Evolutionary conservation across 1,140 invertebrate species (phyloP), one percentile per base, ranked within the genome.

Genomic region (Limonius californicus): DNA sequence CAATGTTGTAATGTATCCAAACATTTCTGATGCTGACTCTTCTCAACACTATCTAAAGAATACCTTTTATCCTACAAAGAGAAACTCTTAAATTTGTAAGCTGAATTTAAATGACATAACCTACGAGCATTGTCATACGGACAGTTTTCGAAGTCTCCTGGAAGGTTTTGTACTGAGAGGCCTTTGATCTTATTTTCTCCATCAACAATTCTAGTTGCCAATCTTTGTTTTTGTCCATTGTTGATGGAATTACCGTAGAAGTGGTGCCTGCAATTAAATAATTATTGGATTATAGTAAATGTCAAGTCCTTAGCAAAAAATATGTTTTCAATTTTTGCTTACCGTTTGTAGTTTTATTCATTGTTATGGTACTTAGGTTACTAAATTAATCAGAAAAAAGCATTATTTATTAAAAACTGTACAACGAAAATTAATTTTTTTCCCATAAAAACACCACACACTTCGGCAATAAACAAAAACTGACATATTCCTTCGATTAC

Each of bases 1-100:
- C 91, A 93, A 74, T 95, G 90, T 75, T 98, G 95, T 59, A 98
- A 79, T 39, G 89, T 90, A 75, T 98, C 94, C 47, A 98, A 79
- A 76, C 92, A 95, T 79, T 90, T 89, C 76, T 96, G 93, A 50
- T 97, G 78, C 58, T 91, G 89, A 68, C 82, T 84, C 73, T 91
- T 87, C 70, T 97, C 94, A 23, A 87, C 83, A 69, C 83, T 88
- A 67, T 97, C 93, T 16, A 92, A 80, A 15, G 87, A 85, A 78
- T 87, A 93, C 64, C 86, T 80, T 77, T 91, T 95, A 75, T 92
- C 94, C 90, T 93, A 67, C 21, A 77, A 74, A 55, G 55, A 58
- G n/a, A 42, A 20, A 39, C 50, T 3, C 14, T 43, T 53, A 54
- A 59, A 42, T 32, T 32, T 27, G 23, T 3, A 35, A 54, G 9